Base-by-base conservation (phyloP, 2,797 vertebrate species). In the Eulemur coronatus region DNA sequence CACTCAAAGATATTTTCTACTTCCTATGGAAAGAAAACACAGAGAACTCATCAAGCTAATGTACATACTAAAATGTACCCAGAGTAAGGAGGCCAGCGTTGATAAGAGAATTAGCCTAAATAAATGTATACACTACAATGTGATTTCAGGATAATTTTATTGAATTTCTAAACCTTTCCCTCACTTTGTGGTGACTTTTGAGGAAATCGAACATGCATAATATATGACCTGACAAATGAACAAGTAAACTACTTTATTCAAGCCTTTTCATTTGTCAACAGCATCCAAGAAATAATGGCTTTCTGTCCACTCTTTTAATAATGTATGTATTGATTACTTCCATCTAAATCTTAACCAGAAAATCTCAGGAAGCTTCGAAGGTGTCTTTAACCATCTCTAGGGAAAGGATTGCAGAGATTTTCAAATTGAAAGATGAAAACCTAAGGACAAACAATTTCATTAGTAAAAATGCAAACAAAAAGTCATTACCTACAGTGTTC, bases 191-290 rank as follows among this genome's bases (percentile, higher is more conserved):
- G 97, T 97, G 96, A 98, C 97, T 98, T 94, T 90, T 97, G 94
- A 98, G 97, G 97, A 98, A 98, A 99, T 98, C 79, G 92, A 98
- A 98, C n/a, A 80, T 89, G 5, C 95, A 98, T 98, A 98, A 99
- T 98, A 97, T 98, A 99, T 97, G 97, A 98, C 95, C 98, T 98
- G 98, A 98, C 98, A 98, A 98, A 98, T 98, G 97, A 96, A 20
- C 84, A 98, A 98, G 98, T 97, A 98, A 98, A 98, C 98, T 98
- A 98, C 97, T 98, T 98, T 98, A 98, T 98, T 98, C 98, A 98
- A 98, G 91, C 88, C 98, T 98, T 98, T 98, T 97, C 98, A 98
- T 99, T 98, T 98, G 97, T 98, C 98, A 98, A 98, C 97, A 98
- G 88, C 85, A 96, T 94, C 89, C 94, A 89, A 86, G 88, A 87